Base-by-base conservation (phyloP, 2,888 invertebrate species). In the Anthophora plumipes region DNA sequence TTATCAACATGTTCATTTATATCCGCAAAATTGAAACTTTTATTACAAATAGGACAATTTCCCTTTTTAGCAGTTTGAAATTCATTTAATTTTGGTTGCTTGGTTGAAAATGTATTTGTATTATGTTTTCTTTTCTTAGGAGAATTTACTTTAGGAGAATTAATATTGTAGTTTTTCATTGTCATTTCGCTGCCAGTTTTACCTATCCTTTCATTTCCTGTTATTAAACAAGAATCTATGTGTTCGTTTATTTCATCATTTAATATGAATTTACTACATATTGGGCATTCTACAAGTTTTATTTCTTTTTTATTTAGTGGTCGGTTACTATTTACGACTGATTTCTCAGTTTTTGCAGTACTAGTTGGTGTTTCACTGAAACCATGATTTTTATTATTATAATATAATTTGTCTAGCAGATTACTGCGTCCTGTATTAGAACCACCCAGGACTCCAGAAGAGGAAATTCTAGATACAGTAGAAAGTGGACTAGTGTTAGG, bases 21-120 rank as follows among this genome's bases (percentile, higher is more conserved):
- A 70, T 91, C 85, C 0, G 77, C 80, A 80, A 93, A 90, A 4
- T 83, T 39, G 11, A 94, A 87, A 22, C 80, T 81, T 81, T 91
- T 92, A 60, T 91, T 83, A 85, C 94, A 94, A 63, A 93, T 90
- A 9, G 94, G 94, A 87, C 94, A 94, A 14, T 88, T 81, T 20
- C 90, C 89, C 3, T 43, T 63, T 48, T 85, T 73, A 14, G 48
- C 25, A 9, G 76, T 41, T 3, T 50, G 55, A 52, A 70, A 48
- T 72, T 69, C 25, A 55, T 82, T 68, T 37, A 82, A 22, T 68
- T 74, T 87, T 17, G 50, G 59, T 55, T 83, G 80, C 50, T 88
- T 86, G 8, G 22, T 70, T 52, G 61, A 22, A 67, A 52, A 37
- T 20, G 1, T 55, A 22, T 25, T 46, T 41, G 12, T 31, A 37